These are phyloP conservation scores for Cyprinodon variegatus DNA, from an alignment of 2,113 vertebrate species.

Conservation along the genomic window DNA sequence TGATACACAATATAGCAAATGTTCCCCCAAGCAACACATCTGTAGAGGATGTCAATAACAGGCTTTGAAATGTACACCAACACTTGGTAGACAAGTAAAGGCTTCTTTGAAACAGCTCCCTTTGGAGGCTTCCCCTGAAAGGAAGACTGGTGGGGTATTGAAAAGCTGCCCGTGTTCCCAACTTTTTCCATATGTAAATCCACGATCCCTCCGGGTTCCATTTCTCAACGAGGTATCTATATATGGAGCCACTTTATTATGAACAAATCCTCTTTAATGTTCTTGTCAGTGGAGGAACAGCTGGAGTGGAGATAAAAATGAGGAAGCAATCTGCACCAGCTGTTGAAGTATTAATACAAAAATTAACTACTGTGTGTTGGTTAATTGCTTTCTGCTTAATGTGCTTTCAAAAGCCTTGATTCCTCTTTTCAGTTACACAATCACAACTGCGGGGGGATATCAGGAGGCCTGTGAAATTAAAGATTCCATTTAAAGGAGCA, in stretches of 20 bases:
- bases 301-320: conserved; percentile 81
- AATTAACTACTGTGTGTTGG: conserved; percentile 82
- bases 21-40: conserved; percentile 73
- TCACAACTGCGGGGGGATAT: conserved; percentile 68
- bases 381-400: conserved; percentile 85
- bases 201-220: conserved; percentile 60
- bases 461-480: conserved; percentile 80
- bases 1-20: conserved; percentile 69
- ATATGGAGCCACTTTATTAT: conserved; percentile 78
- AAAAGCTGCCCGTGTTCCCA: conserved; percentile 67
- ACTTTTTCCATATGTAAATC: conserved; percentile 78
- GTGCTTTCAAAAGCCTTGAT: conserved; percentile 81
- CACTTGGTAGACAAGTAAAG: conserved; percentile 56
- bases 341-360: conserved; percentile 83
- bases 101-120: conserved; percentile 67
- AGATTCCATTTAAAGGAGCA: conserved; percentile 75
- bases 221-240: conserved; percentile 74
- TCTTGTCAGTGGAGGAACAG: conserved; percentile 78
- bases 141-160: conserved; percentile 61
- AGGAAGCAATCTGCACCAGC: conserved; percentile 77
- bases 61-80: conserved; percentile 77
- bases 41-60: conserved; percentile 72
- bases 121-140: conserved; percentile 58
- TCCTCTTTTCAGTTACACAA: conserved; percentile 79
- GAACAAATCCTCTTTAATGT: conserved; percentile 82